phyloP scores from a whole-genome alignment of 1,140 invertebrate species.

The Lordiphosa mommai region DNA sequence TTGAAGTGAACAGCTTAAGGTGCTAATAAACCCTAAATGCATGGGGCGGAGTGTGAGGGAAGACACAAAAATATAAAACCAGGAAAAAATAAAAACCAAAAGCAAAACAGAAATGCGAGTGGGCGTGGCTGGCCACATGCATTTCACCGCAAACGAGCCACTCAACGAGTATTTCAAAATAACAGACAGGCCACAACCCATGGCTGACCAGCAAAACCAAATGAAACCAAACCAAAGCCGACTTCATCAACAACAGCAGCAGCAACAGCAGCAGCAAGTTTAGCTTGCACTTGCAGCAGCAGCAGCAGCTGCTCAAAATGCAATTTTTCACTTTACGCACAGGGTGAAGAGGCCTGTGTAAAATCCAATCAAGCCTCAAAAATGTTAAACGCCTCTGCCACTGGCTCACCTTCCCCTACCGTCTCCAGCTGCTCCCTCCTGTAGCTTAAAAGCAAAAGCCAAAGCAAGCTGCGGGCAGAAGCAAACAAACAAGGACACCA shows the following conservation, averaged over 20 bases:
- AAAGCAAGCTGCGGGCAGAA: conserved; percentile 59
- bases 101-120: conserved; percentile 1
- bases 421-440: conserved; percentile 7
- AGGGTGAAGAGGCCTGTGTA: conserved; percentile 30
- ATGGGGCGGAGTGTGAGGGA: too few species aligned
- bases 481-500: conserved; percentile 53
- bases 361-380: conserved; percentile 77
- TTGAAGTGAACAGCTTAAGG: conserved; percentile 26
- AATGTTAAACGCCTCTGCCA: conserved; percentile 64
- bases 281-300: conserved; percentile 17
- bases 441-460: conserved; percentile 72
- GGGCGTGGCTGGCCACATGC: conserved; percentile 52
- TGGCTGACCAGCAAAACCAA: conserved; percentile 72
- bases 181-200: conserved; percentile 62
- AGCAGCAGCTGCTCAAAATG: conserved; percentile 69
- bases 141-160: conserved; percentile 71
- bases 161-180: conserved; percentile 75
- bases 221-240: conserved; percentile 73
- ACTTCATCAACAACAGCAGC: conserved; percentile 65
- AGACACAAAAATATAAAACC: conserved; percentile 28
- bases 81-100: background rate
- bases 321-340: conserved; percentile 71
- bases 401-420: background rate
- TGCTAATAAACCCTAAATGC: conserved; percentile 50
- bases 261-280: conserved; percentile 10